Conservation (phyloP, 2,113 vertebrate species). For the Podilymbus podiceps region DNA sequence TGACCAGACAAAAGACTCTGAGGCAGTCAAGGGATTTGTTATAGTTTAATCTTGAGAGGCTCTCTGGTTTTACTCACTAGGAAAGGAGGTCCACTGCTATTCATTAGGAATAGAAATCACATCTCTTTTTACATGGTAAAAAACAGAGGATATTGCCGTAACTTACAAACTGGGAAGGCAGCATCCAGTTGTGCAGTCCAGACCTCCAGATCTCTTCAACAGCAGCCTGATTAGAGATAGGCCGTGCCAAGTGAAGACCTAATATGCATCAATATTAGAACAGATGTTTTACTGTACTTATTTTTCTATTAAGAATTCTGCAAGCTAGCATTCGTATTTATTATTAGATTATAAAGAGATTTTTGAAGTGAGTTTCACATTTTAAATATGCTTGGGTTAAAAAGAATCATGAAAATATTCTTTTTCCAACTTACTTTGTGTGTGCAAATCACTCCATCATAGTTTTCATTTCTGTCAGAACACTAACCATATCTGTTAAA, state of each 20-base stretch:
- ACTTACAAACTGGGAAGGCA: not conserved
- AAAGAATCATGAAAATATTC: not conserved
- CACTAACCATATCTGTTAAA: not conserved
- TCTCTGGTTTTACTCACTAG: not conserved
- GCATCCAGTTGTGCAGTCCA: not conserved
- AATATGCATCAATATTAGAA: not conserved
- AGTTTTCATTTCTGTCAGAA: not conserved
- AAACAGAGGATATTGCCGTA: not conserved
- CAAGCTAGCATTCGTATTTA: not conserved
- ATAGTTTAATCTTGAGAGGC: not conserved
- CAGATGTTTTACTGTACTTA: not conserved
- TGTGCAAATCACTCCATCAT: not conserved
- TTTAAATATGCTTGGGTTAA: not conserved
- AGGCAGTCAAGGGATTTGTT: not conserved
- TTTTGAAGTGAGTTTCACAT: not conserved
- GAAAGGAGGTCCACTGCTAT: not conserved
- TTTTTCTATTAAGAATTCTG: not conserved
- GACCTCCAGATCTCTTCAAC: not conserved
- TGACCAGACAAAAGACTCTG: not conserved
- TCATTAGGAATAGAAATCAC: not conserved
- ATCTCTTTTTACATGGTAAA: not conserved
- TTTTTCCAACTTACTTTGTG: not conserved
- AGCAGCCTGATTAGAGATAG: not conserved
- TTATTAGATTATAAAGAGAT: not conserved
- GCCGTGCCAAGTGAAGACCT: not conserved